phyloP scores from a whole-genome alignment of 2,113 vertebrate species.

The Platichthys flesus region DNA sequence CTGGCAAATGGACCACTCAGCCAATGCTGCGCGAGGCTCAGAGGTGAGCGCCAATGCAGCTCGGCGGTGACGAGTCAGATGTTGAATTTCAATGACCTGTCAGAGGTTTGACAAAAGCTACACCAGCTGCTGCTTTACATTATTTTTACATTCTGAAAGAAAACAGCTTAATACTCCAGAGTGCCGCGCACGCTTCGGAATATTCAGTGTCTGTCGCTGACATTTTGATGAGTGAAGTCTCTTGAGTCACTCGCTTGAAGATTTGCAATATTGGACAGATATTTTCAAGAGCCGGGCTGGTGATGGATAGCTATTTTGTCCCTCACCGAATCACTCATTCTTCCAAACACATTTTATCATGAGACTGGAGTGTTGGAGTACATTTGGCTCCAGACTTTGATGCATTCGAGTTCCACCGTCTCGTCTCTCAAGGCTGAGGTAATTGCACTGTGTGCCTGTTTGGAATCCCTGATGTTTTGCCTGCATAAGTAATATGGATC shows the following conservation, averaged over 20 bases:
- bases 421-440: slow-evolving; percentile 48
- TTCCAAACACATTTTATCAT: slow-evolving; percentile 54
- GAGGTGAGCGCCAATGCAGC: slow-evolving; percentile 51
- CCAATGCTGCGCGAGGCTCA: slow-evolving; percentile 26
- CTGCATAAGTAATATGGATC: slow-evolving; percentile 64
- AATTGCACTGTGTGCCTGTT: slow-evolving; percentile 60
- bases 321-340: slow-evolving; percentile 57
- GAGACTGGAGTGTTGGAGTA: slow-evolving; percentile 39
- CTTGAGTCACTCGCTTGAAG: slow-evolving; percentile 58
- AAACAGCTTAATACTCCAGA: slow-evolving; percentile 77
- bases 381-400: slow-evolving; percentile 65
- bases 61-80: slow-evolving; percentile 40
- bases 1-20: slow-evolving; percentile 33
- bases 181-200: slow-evolving; percentile 61
- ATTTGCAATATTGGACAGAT: slow-evolving; percentile 69
- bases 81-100: slow-evolving; percentile 76
- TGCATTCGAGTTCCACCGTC: slow-evolving; percentile 40
- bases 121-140: slow-evolving; percentile 62
- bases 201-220: slow-evolving; percentile 73
- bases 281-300: slow-evolving; percentile 55
- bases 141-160: slow-evolving; percentile 74
- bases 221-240: slow-evolving; percentile 77
- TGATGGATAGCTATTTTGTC: slow-evolving; percentile 65
- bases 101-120: slow-evolving; percentile 70
- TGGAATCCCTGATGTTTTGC: slow-evolving; percentile 60